Evolutionary conservation across 2,113 vertebrate species (phyloP).

Genomic region (Chroicocephalus ridibundus): DNA sequence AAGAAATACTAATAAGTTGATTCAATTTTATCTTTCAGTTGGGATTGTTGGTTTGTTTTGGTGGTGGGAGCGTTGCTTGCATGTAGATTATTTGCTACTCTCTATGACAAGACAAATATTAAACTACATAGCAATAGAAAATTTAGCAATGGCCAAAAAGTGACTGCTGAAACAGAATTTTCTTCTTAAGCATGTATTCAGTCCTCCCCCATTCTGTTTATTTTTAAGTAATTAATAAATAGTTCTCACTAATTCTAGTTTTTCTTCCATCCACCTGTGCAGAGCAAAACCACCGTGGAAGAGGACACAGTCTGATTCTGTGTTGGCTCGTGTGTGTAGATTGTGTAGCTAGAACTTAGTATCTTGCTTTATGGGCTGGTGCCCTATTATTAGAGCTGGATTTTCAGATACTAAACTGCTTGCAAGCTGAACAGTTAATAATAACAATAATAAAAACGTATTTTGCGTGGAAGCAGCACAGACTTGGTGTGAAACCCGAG

Average conservation of each 20-base stretch:
- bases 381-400: neutral
- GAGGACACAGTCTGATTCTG: neutral
- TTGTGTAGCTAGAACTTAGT: neutral
- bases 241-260: neutral
- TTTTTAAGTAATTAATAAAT: neutral
- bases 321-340: neutral
- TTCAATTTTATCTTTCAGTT: neutral
- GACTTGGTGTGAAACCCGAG: neutral
- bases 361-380: neutral
- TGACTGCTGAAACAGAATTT: neutral
- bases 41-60: neutral
- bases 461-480: neutral
- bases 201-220: neutral
- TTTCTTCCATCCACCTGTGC: neutral
- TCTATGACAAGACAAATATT: neutral
- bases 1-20: neutral
- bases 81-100: neutral
- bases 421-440: neutral
- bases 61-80: neutral
- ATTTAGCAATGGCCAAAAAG: neutral
- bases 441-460: neutral
- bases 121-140: neutral
- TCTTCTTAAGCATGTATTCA: neutral
- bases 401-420: neutral
- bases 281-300: neutral